Conservation (phyloP, 2,888 invertebrate species). For the Drosophila monieri region DNA sequence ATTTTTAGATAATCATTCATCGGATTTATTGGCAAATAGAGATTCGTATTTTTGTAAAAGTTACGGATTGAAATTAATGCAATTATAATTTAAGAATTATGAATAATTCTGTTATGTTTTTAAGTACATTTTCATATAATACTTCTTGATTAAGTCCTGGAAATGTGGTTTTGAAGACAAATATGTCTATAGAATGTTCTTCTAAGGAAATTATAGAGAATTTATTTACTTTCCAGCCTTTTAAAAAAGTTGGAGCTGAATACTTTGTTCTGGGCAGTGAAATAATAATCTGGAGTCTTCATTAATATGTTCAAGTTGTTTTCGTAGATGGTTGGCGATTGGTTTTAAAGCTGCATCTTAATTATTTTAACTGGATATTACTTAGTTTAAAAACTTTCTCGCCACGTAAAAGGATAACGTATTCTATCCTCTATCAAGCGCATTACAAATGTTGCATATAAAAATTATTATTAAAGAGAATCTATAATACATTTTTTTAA, state of each 20-base stretch:
- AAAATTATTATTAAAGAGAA: conserved; percentile 1
- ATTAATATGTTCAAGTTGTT: neutral
- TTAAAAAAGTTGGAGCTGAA: conserved; percentile 1
- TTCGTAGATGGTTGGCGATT: neutral
- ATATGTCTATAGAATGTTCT: neutral
- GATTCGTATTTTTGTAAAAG: neutral
- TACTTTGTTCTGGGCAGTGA: neutral
- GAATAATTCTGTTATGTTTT: neutral
- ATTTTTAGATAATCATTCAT: neutral
- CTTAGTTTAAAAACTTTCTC: neutral
- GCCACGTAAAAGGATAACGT: neutral
- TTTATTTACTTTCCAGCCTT: neutral
- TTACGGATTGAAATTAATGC: neutral
- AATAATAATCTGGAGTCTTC: neutral
- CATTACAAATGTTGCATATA: neutral
- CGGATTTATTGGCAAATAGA: neutral
- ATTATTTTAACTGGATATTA: neutral
- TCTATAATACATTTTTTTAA: conserved; percentile 2
- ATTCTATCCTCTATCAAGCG: neutral
- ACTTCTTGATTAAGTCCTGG: neutral
- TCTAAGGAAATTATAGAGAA: neutral
- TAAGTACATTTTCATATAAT: neutral
- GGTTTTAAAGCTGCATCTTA: neutral
- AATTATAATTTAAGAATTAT: too few species aligned
- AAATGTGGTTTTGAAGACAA: neutral